Conservation (phyloP, 1,140 invertebrate species). For the Macrosteles quadrilineatus region DNA sequence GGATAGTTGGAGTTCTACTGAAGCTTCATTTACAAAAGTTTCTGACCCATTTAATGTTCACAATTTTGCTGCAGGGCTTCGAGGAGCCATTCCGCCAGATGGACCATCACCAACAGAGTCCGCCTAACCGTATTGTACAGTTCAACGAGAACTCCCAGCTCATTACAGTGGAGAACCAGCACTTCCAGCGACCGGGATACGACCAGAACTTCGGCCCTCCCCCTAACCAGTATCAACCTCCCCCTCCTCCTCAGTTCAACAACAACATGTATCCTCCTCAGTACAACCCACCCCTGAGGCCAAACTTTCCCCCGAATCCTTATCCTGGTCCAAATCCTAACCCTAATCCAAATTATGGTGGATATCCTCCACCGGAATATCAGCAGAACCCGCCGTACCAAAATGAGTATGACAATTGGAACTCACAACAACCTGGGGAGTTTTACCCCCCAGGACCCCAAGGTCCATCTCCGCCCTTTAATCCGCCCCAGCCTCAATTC, state of each 20-base stretch:
- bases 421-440: neutral
- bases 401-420: neutral
- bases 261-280: neutral
- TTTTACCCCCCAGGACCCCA: neutral
- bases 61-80: neutral
- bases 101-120: neutral
- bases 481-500: neutral
- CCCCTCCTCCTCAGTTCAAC: neutral
- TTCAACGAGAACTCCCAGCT: neutral
- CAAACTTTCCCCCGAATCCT: neutral
- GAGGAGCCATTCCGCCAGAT: neutral
- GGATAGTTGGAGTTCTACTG: too few relatives aligned
- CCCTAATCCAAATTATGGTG: slow-evolving; percentile 2
- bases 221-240: neutral
- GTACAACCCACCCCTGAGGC: neutral
- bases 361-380: neutral
- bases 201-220: neutral
- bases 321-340: neutral
- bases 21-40: too few relatives aligned
- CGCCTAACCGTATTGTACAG: neutral
- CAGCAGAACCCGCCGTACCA: neutral
- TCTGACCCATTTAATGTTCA: neutral
- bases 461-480: neutral
- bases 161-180: slow-evolving; percentile 2
- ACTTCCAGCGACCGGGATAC: neutral